Base-by-base conservation (phyloP, 2,797 vertebrate genomes). In the Artibeus jamaicensis region DNA sequence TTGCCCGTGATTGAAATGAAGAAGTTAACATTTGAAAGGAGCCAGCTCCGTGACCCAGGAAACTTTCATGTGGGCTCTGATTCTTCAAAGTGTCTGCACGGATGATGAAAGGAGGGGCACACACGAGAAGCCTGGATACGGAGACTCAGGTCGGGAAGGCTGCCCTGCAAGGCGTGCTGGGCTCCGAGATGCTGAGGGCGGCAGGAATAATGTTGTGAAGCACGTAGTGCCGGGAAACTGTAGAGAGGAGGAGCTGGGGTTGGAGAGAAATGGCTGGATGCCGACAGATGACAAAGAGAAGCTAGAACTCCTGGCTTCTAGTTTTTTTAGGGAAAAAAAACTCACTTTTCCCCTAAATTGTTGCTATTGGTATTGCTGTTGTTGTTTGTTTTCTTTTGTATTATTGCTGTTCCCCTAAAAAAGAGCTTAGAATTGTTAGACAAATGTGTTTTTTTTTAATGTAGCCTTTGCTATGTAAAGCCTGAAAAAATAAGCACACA, bases 231-330 rank as follows among this genome's bases (percentile, higher is more conserved):
- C 74, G 44, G 10, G 82, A 62, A 34, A 39, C 44, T 32, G 18
- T 55, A 39, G 22, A 22, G 11, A 88, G 16, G 29, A 12, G 6
- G 42, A 39, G 21, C 34, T 62, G 1, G 0, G 42, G n/a, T 6
- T 59, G 22, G 81, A 73, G 55, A 26, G 10, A 42, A 6, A 50
- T 16, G 0, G 21, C 19, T 24, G n/a, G 59, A 39, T 32, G 14
- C 10, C 48, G 48, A n/a, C 14, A 57, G 42, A 65, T 2, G 62
- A 77, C 34, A 74, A 42, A 77, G 55, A 34, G 3, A 78, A 91
- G 24, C 39, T 0, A 55, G 29, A 14, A 29, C 19, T 73, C 4
- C 1, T n/a, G n/a, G n/a, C n/a, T n/a, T n/a, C n/a, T n/a, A n/a
- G n/a, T n/a, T n/a, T n/a, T n/a, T n/a, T n/a, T n/a, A n/a, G n/a